These are phyloP conservation scores for Drosophila mulleri DNA, from an alignment of 2,888 invertebrate species.

Conservation along the genomic window DNA sequence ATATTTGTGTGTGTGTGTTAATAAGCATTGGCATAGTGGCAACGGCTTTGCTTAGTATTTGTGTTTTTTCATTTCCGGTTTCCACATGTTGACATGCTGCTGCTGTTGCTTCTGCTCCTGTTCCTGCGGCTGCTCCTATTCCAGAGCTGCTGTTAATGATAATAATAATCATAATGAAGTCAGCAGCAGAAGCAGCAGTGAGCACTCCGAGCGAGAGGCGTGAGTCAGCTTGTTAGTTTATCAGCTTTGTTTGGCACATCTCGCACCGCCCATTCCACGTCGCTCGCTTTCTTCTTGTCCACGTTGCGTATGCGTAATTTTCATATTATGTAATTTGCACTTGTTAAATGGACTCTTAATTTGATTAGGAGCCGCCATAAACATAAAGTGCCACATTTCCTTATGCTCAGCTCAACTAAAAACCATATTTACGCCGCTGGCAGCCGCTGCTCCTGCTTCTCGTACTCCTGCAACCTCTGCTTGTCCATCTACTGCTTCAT, in stretches of 20 bases:
- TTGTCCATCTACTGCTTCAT: conserved; percentile 7
- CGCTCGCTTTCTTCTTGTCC: conserved; percentile 20
- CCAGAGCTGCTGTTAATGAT: conserved; percentile 35
- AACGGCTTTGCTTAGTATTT: conserved; percentile 75
- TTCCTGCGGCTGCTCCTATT: conserved; percentile 22
- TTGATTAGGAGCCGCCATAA: conserved; percentile 74
- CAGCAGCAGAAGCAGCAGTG: conserved; percentile 46
- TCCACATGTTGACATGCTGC: conserved; percentile 75
- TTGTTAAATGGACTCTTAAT: conserved; percentile 77
- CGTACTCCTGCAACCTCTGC: conserved; percentile 3
- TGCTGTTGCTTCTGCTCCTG: conserved; percentile 50
- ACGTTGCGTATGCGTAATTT: conserved; percentile 79
- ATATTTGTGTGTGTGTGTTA: conserved; percentile 53
- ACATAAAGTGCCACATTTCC: conserved; percentile 50
- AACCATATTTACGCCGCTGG: conserved; percentile 42
- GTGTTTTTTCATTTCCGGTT: conserved; percentile 81
- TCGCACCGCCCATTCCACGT: background rate
- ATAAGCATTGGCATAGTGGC: conserved; percentile 74
- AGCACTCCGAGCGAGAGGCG: conserved; percentile 15
- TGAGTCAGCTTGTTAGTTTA: conserved; percentile 66
- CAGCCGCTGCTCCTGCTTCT: conserved; percentile 1
- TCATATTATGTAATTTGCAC: conserved; percentile 77
- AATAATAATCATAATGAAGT: conserved; percentile 56
- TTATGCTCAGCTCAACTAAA: conserved; percentile 16
- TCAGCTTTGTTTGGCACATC: conserved; percentile 58